These are phyloP conservation scores for Resseliella maxima DNA, from an alignment of 2,888 invertebrate genomes.

Conservation along the genomic window DNA sequence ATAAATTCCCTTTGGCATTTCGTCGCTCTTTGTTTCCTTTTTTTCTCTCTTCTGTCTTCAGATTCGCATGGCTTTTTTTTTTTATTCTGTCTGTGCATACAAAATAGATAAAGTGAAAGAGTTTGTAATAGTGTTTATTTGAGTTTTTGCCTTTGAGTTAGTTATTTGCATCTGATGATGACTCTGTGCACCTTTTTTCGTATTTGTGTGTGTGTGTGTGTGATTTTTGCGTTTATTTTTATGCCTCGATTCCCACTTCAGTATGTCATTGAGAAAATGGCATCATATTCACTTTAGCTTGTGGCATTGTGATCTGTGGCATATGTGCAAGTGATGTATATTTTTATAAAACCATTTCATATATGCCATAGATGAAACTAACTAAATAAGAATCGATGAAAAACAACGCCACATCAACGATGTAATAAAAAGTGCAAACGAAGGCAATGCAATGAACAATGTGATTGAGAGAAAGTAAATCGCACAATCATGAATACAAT, in stretches of 20 bases:
- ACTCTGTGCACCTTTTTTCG: not conserved
- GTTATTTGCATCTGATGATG: not conserved
- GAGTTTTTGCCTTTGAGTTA: not conserved
- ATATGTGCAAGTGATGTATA: too few species aligned
- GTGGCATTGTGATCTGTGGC: not conserved
- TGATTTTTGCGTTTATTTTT: not conserved
- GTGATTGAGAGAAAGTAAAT: not conserved
- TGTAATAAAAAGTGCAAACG: not conserved
- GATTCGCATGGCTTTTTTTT: too few species aligned
- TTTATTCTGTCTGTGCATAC: not conserved
- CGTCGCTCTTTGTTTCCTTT: not conserved
- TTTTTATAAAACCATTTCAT: not conserved
- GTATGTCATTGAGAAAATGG: not conserved
- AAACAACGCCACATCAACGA: not conserved
- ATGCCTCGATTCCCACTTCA: not conserved
- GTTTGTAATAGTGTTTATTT: too few species aligned
- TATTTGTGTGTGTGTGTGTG: not conserved
- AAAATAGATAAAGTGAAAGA: too few species aligned
- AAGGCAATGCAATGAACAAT: not conserved
- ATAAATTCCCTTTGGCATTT: constrained; percentile 28
- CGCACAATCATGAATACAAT: constrained; percentile 14
- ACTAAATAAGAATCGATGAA: not conserved
- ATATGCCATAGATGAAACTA: not conserved
- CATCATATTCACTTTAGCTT: too few species aligned
- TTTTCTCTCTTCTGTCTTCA: too few species aligned